Base-by-base conservation (phyloP, 2,888 invertebrate genomes). In the Macrophya alboannulata region DNA sequence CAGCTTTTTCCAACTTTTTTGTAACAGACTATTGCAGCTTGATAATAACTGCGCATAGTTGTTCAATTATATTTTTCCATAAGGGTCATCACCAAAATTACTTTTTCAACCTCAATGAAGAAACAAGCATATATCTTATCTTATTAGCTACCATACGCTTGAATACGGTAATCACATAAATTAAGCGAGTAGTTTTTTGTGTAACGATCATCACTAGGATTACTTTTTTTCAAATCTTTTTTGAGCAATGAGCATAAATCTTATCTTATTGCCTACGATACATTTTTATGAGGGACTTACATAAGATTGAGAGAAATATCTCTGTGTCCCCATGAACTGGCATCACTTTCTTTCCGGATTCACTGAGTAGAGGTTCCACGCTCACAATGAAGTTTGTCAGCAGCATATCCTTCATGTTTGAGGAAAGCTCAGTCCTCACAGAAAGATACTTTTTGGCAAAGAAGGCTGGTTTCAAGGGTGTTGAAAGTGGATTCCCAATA, bases 391-490 rank as follows among this genome's bases (percentile, higher is more conserved):
- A 97, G 94, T 98, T 99, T 92, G 97, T 98, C 92, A 97, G 98
- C 6, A 99, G 99, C 94, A 94, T 99, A 85, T 96, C 97, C 17
- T 98, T 98, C 93, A 96, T 99, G 95, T 99, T 98, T 92, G 95
- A 95, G 86, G 98, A 98, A 93, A 95, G 94, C 17, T 94, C 96
- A 4, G 93, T 94, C 37, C 93, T 98, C 74, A 91, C 97, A 84
- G 97, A 97, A 88, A 95, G 98, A 87, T 98, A 98, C 93, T 94
- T 94, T 84, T 94, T 97, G 85, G 99, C 99, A 0, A 97, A 96
- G 91, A 94, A 95, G 55, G 97, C 97, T 84, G 99, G 99, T 0
- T 99, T 99, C 92, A 96, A 95, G 91, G 97, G 97, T 4, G 97
- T 99, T 0, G 99, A 99, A 94, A 96, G 96, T 87, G 97, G 97